These are phyloP conservation scores for Corythaeola cristata DNA, from an alignment of 2,113 vertebrate species.

Conservation along the genomic window DNA sequence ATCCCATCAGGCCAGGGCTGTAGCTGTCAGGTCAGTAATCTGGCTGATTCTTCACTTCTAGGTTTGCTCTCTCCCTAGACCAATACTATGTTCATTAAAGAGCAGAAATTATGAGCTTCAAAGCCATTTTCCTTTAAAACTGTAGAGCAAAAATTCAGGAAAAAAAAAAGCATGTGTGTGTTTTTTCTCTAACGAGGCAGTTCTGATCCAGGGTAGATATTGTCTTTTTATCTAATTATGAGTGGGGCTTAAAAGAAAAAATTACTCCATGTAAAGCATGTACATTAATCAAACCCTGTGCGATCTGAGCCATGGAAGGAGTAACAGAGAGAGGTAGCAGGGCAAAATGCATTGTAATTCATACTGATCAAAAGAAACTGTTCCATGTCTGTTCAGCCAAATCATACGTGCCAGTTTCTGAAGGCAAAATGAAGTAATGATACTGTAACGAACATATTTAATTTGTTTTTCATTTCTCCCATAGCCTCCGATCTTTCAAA, in stretches of 20 bases:
- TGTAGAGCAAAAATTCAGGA: background rate
- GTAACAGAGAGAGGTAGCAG: background rate
- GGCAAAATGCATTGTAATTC: background rate
- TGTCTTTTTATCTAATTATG: background rate
- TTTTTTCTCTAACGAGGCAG: background rate
- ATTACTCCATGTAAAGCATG: background rate
- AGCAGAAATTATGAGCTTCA: background rate
- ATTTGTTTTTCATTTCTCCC: slow-evolving; percentile 15
- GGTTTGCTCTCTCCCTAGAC: background rate
- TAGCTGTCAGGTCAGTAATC: background rate
- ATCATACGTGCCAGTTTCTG: background rate
- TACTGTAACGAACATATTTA: background rate
- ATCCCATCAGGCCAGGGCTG: background rate
- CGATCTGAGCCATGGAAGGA: background rate
- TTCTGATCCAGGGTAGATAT: background rate
- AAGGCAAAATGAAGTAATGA: background rate
- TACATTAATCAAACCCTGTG: background rate
- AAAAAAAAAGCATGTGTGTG: background rate
- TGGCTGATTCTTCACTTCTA: background rate
- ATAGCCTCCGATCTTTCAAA: background rate
- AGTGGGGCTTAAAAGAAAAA: background rate
- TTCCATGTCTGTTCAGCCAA: background rate
- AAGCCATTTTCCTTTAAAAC: background rate
- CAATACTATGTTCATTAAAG: background rate
- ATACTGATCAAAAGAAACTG: background rate